Evolutionary conservation across 2,113 vertebrate species (phyloP).

Genomic region (Scophthalmus maximus): DNA sequence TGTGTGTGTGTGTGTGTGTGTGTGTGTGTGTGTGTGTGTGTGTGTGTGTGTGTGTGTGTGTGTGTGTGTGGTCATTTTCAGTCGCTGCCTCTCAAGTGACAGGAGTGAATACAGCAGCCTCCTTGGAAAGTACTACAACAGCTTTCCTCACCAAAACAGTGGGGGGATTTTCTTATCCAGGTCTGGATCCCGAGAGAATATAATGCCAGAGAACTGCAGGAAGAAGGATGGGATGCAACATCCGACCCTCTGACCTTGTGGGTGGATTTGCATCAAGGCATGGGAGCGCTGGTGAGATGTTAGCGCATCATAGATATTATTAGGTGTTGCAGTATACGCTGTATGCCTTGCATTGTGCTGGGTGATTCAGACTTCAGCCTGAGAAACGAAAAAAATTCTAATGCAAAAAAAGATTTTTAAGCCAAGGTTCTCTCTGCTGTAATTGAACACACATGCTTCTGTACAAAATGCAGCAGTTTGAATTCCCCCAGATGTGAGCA

Average conservation of each 20-base stretch:
- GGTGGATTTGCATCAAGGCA: slow-evolving; percentile 28
- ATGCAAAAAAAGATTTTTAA: too few relatives aligned
- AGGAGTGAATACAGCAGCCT: background rate
- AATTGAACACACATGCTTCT: background rate
- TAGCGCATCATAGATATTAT: slow-evolving; percentile 3
- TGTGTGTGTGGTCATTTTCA: slow-evolving; percentile 22
- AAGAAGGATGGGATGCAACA: slow-evolving; percentile 32
- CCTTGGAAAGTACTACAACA: background rate
- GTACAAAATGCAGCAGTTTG: too few relatives aligned
- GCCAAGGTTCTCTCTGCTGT: background rate
- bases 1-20: background rate
- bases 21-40: background rate
- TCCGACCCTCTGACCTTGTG: slow-evolving; percentile 19
- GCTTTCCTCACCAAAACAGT: background rate
- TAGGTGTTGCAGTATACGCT: slow-evolving; percentile 4
- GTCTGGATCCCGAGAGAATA: slow-evolving; percentile 20
- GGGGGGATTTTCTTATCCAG: background rate
- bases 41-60: background rate
- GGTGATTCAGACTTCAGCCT: background rate
- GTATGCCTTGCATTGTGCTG: background rate
- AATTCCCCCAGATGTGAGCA: background rate
- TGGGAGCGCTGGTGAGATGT: background rate
- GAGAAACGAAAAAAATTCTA: background rate
- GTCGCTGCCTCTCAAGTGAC: slow-evolving; percentile 2
- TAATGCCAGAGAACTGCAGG: slow-evolving; percentile 7